Evolutionary conservation across 2,797 vertebrate genomes (phyloP).

Genomic region (Poeciliopsis gracilis): DNA sequence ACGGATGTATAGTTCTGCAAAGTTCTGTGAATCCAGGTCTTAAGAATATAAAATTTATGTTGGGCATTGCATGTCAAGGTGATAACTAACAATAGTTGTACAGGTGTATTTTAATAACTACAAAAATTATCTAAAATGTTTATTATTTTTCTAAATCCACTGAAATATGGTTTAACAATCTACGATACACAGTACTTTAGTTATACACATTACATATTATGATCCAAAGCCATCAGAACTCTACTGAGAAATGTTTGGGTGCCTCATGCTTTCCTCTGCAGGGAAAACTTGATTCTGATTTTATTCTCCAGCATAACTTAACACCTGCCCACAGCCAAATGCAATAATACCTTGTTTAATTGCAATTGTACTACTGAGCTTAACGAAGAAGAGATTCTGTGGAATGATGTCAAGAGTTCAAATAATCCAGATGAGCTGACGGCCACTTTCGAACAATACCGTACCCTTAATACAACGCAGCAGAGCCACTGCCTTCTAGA

Average conservation of each 20-base stretch:
- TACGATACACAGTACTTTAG: not conserved
- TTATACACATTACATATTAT: not conserved
- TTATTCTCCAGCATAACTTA: not conserved
- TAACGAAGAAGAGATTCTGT: not conserved
- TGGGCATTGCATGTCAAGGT: constrained; percentile 33
- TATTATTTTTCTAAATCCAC: not conserved
- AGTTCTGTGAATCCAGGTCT: constrained; percentile 43
- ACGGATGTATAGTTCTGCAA: constrained; percentile 62
- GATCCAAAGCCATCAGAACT: not conserved
- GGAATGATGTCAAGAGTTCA: not conserved
- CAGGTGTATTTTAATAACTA: not conserved
- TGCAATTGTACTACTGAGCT: not conserved
- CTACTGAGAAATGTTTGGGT: not conserved
- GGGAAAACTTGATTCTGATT: not conserved
- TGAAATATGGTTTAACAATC: not conserved
- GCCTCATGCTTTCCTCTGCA: not conserved
- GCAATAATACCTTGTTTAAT: not conserved
- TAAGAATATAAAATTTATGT: constrained; percentile 30
- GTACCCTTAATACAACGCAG: not conserved
- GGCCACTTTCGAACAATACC: not conserved
- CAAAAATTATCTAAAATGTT: not conserved
- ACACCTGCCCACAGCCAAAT: not conserved
- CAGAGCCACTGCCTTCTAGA: not conserved
- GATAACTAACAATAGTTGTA: constrained; percentile 42
- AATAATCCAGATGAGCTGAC: not conserved